Base-by-base conservation (phyloP, 2,113 vertebrate genomes). In the Poecilia latipinna region DNA sequence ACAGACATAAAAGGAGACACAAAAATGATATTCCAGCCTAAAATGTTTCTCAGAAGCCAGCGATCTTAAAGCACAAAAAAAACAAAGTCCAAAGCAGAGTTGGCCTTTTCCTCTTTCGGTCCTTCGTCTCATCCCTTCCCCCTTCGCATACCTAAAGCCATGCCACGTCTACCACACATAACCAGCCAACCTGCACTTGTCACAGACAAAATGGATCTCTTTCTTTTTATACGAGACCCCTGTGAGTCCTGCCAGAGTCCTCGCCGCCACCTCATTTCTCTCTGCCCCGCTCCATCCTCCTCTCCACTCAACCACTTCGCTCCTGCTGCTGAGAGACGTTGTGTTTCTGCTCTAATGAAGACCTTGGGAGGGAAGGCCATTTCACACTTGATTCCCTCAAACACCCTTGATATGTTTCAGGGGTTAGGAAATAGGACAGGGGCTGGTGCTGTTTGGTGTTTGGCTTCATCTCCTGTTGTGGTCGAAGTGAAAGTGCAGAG, bases 301-400 rank as follows among this genome's bases (percentile, higher is more conserved):
- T 80, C 83, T 77, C 77, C 63, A 74, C 77, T 85, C 84, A 61
- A 73, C 78, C 79, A 67, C 33, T 76, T 77, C 28, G 19, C 72
- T 75, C 75, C 84, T 70, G 82, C 86, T 82, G 91, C 82, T 48
- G 69, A 75, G 82, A 79, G 70, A 70, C 10, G 35, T 48, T 85
- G 78, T 42, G 87, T 86, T 85, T 83, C 87, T 88, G 82, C 84
- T 90, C 91, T 92, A 92, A 91, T 91, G 85, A 91, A 91, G 90
- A 90, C 87, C 80, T 89, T 80, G 82, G 86, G 75, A 82, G 87
- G 86, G 90, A 80, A 92, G 85, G 86, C 88, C 92, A 92, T 92
- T 93, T 93, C 92, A 89, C 89, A 91, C 87, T 89, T 77, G 88
- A 88, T 88, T 92, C 89, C 85, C 89, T 84, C 77, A 81, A 84